Conservation (phyloP, 2,888 invertebrate genomes). For the Coecobrya sp. region DNA sequence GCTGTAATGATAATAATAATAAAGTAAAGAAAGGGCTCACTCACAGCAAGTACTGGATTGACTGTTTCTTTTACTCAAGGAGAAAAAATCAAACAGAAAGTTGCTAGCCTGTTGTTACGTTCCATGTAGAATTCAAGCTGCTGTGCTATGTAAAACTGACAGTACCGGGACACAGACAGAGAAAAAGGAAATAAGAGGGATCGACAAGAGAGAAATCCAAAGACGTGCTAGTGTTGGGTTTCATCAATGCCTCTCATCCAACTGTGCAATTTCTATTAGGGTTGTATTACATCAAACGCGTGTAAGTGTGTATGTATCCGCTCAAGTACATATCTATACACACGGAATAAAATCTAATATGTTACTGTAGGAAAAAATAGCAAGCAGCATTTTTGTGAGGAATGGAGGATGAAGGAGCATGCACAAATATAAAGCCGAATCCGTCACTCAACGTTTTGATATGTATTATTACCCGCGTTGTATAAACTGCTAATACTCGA, state of each 20-base stretch:
- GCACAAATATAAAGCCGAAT: constrained; percentile 41
- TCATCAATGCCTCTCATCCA: constrained; percentile 51
- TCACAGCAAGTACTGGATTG: neutral
- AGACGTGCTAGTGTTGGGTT: constrained; percentile 58
- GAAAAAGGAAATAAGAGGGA: constrained; percentile 33
- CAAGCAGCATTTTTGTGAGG: neutral
- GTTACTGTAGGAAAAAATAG: constrained; percentile 18
- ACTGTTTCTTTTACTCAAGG: neutral
- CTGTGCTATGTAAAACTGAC: neutral
- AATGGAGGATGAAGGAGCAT: neutral
- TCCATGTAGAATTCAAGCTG: neutral
- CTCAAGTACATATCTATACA: neutral
- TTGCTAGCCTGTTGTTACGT: neutral
- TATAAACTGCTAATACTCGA: constrained; percentile 80
- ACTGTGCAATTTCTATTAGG: constrained; percentile 59
- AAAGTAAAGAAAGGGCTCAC: neutral
- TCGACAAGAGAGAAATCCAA: constrained; percentile 57
- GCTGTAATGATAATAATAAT: constrained; percentile 27
- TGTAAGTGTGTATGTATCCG: neutral
- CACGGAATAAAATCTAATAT: neutral
- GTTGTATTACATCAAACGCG: constrained; percentile 22
- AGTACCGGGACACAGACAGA: neutral
- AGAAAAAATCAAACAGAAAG: neutral
- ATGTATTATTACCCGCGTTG: constrained; percentile 67
- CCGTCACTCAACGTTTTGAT: constrained; percentile 61